Conservation (phyloP, 2,797 vertebrate species). For the Loriculus beryllinus region DNA sequence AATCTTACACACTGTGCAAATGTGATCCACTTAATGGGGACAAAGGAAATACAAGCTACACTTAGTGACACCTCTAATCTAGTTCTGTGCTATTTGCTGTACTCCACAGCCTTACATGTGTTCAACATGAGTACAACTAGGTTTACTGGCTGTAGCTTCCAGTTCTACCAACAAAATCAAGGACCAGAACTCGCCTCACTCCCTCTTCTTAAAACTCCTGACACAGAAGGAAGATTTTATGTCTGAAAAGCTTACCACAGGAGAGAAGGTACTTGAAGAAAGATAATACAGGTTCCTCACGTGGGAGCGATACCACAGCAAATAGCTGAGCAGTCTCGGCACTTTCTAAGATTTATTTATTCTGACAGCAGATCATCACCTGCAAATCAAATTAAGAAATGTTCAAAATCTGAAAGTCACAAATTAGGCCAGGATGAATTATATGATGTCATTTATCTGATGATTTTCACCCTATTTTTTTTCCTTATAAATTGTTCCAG, state of each 20-base stretch:
- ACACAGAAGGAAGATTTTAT: neutral
- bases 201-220: neutral
- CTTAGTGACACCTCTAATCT: neutral
- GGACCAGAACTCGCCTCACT: neutral
- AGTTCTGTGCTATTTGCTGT: neutral
- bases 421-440: neutral
- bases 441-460: neutral
- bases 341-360: neutral
- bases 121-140: neutral
- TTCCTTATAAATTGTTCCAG: neutral
- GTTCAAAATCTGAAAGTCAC: neutral
- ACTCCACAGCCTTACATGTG: neutral
- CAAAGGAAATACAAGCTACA: neutral
- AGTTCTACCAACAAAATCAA: neutral
- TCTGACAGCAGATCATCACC: conserved; percentile 3
- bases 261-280: neutral
- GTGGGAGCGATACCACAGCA: neutral
- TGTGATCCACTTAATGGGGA: neutral
- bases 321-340: neutral
- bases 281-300: neutral
- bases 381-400: conserved; percentile 41
- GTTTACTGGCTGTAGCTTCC: neutral
- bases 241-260: conserved; percentile 19
- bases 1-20: neutral
- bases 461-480: neutral